Base-by-base conservation (phyloP, 2,797 vertebrate genomes). In the Helarctos malayanus region DNA sequence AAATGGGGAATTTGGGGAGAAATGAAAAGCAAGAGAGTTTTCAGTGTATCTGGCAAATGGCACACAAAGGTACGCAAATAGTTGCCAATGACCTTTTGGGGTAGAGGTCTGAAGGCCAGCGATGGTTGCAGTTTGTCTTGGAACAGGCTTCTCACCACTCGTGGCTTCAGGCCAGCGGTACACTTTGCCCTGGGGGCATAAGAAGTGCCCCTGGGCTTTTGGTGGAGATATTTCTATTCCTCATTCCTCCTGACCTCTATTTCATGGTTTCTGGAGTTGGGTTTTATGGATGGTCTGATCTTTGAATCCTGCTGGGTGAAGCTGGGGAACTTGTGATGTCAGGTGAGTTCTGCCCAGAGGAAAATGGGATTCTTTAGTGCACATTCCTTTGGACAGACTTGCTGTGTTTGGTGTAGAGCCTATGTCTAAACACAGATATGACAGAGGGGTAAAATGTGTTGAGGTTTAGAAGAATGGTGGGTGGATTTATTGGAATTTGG, bases 11-110 rank as follows among this genome's bases (percentile, higher is more conserved):
- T 3, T 84, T 41, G 29, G 41, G 45, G 52, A 97, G 83, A 93
- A 95, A 93, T 57, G 41, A 89, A 91, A 80, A 92, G 19, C 32
- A 68, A 65, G 23, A 32, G 14, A 54, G 41, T 56, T 61, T 96
- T 84, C n/a, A 84, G 38, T 21, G 41, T 16, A 23, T 59, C 61
- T 45, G 52, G 45, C 14, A 90, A 88, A 93, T n/a, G 21, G 19
- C 13, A 59, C 9, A 47, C 29, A 47, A 29, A 93, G 45, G 38
- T 25, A 35, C 41, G 19, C 14, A 65, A 75, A 65, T 38, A 23
- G 41, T 84, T 94, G 49, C 54, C 71, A 47, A 59, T 61, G 32
- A 89, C n/a, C 52, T 76, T 95, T 94, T 12, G 52, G 8, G 2
- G 91, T 93, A 52, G 35, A 83, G 59, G 47, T 89, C 49, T 27